Percentiles rank a stretch among this genome's conserved stretches.
phyloP scores from a whole-genome alignment of 2,797 vertebrate genomes.

The Premnoplex brunnescens region DNA sequence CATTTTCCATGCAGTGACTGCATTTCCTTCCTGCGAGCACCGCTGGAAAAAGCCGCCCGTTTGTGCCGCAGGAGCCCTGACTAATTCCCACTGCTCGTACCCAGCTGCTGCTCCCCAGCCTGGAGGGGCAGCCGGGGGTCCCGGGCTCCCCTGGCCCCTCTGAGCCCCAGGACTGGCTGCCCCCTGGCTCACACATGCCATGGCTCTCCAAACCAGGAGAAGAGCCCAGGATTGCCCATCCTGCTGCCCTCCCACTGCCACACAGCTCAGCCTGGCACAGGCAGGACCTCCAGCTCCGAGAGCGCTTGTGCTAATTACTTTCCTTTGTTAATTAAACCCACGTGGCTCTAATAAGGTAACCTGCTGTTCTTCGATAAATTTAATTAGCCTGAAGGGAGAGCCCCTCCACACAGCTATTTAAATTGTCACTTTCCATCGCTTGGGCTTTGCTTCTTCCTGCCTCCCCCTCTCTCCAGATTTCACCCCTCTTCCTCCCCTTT shows the following conservation, averaged over 20 bases:
- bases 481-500: background rate
- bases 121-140: accelerated
- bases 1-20: constrained; percentile 74
- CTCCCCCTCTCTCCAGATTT: background rate
- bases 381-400: constrained; percentile 81
- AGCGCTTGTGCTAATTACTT: constrained; percentile 76
- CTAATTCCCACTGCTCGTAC: background rate
- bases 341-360: constrained; percentile 81
- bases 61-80: constrained; percentile 23
- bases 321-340: constrained; percentile 78
- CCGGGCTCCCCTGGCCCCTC: accelerated
- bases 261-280: background rate
- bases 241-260: background rate
- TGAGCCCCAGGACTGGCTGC: background rate
- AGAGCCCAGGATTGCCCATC: background rate
- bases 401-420: constrained; percentile 77
- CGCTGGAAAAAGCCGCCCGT: constrained; percentile 63
- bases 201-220: background rate
- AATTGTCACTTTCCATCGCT: constrained; percentile 75
- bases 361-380: constrained; percentile 83
- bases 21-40: constrained; percentile 73
- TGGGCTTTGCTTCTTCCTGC: constrained; percentile 56
- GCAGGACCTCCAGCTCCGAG: constrained; percentile 48
- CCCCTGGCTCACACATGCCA: accelerated
- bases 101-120: background rate